phyloP scores from a whole-genome alignment of 2,888 invertebrate genomes.

The Syrphus vitripennis region DNA sequence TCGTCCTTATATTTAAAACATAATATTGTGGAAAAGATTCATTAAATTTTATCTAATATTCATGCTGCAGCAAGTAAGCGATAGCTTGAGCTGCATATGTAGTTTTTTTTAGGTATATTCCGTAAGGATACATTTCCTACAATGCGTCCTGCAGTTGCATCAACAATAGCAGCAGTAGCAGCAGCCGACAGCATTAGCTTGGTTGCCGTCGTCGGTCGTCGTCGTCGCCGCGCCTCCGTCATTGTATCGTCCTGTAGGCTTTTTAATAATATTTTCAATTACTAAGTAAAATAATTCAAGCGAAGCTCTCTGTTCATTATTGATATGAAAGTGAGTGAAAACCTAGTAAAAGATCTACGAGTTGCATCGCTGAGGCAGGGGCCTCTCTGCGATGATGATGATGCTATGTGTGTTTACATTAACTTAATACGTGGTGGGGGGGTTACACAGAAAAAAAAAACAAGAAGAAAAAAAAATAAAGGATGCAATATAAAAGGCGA shows the following conservation, averaged over 20 bases:
- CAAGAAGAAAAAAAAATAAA: conserved; percentile 29
- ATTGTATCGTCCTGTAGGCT: conserved; percentile 49
- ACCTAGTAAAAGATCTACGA: conserved; percentile 59
- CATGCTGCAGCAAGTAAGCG: conserved; percentile 24
- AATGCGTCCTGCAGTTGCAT: conserved; percentile 21
- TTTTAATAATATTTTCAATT: conserved; percentile 70
- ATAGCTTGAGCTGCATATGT: background rate
- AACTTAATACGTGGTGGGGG: conserved; percentile 48
- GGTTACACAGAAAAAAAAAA: background rate
- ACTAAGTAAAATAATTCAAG: conserved; percentile 69
- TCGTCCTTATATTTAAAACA: conserved; percentile 29
- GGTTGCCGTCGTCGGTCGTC: background rate
- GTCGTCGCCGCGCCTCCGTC: background rate
- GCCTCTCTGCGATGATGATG: background rate
- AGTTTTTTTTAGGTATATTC: conserved; percentile 13
- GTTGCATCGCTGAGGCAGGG: conserved; percentile 18
- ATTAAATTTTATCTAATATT: conserved; percentile 65
- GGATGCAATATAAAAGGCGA: conserved; percentile 65
- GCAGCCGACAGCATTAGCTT: background rate
- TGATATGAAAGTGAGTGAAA: conserved; percentile 70
- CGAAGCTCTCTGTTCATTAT: conserved; percentile 66
- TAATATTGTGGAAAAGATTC: conserved; percentile 52
- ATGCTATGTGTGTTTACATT: conserved; percentile 62
- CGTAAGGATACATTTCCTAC: conserved; percentile 48
- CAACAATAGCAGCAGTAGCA: background rate